These are phyloP conservation scores for Galerucella calmariensis DNA, from an alignment of 2,888 invertebrate species.

Conservation along the genomic window DNA sequence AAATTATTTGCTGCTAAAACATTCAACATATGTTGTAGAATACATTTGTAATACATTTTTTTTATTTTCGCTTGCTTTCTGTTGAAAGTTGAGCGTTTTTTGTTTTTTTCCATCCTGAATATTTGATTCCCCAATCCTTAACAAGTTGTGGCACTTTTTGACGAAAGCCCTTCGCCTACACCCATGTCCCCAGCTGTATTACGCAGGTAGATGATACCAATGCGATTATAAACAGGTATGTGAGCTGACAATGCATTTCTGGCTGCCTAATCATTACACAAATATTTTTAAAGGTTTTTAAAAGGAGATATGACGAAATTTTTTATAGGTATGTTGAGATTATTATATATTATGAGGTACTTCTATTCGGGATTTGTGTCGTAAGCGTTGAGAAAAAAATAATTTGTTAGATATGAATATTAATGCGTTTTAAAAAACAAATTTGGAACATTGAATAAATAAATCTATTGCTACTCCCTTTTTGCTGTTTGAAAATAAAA, in stretches of 20 bases:
- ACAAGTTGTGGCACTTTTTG: not conserved
- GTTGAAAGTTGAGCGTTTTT: no score
- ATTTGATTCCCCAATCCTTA: not conserved
- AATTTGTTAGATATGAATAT: not conserved
- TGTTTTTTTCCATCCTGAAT: no score
- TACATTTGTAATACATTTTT: no score
- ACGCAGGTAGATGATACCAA: constrained; percentile 25
- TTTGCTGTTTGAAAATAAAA: no score
- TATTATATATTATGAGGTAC: not conserved
- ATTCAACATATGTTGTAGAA: no score
- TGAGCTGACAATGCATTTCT: constrained; percentile 22
- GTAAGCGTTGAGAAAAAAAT: not conserved
- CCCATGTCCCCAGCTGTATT: constrained; percentile 23
- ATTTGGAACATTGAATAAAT: not conserved
- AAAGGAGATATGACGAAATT: constrained; percentile 1
- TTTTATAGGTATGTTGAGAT: not conserved
- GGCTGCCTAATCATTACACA: constrained; percentile 22
- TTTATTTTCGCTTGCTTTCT: no score
- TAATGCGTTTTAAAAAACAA: not conserved
- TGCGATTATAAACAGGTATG: constrained; percentile 20
- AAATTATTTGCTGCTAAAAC: no score
- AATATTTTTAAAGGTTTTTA: constrained; percentile 18
- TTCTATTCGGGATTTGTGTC: not conserved
- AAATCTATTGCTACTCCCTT: no score
- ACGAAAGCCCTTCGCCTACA: constrained; percentile 17